Percentiles rank a stretch among this genome's conserved stretches.
These are phyloP conservation scores for Condylura cristata DNA, from an alignment of 2,113 vertebrate genomes.

Conservation along the genomic window DNA sequence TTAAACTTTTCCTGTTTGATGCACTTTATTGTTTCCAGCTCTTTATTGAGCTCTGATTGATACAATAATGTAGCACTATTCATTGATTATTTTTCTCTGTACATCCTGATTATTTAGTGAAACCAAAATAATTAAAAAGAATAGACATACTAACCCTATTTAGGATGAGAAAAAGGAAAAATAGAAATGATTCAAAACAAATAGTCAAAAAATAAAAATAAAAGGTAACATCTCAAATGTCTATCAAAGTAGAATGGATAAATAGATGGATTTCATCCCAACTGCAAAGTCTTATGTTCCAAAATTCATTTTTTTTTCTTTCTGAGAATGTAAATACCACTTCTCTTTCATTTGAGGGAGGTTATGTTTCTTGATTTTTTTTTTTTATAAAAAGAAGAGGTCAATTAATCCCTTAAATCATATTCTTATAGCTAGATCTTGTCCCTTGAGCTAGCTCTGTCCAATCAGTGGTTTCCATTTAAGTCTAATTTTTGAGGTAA, in stretches of 20 bases:
- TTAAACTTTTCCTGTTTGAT: neutral
- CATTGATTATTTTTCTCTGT: neutral
- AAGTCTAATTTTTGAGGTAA: neutral
- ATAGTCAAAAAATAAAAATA: neutral
- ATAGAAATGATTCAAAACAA: neutral
- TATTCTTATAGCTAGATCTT: neutral
- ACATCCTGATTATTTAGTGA: neutral
- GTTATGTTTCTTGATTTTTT: too few relatives aligned
- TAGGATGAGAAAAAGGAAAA: neutral
- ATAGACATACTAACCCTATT: neutral
- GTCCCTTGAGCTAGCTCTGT: neutral
- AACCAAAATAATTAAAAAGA: too few relatives aligned
- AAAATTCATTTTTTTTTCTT: neutral
- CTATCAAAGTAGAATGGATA: neutral
- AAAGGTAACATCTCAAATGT: neutral
- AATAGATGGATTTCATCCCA: neutral
- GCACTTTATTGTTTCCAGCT: neutral
- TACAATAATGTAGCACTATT: neutral
- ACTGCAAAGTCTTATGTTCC: neutral
- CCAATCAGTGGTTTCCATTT: neutral
- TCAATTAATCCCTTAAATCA: neutral
- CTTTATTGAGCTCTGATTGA: neutral
- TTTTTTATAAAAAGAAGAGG: too few relatives aligned
- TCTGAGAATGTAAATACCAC: neutral
- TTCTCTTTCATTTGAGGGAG: neutral